These are phyloP conservation scores for Halesus radiatus DNA, from an alignment of 1,140 invertebrate species.

Conservation along the genomic window DNA sequence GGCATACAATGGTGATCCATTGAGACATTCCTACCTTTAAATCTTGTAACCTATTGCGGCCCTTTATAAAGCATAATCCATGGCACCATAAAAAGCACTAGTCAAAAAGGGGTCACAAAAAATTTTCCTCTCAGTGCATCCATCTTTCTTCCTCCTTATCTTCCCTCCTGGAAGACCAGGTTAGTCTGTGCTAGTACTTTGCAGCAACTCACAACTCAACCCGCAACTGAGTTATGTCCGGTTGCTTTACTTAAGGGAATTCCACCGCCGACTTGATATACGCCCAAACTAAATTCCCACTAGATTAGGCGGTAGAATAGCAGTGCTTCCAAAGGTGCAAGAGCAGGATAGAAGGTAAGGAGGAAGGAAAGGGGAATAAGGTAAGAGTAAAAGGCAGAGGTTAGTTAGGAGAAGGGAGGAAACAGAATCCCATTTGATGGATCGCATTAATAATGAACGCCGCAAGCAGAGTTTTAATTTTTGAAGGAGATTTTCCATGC, in stretches of 20 bases:
- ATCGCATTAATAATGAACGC: slow-evolving; percentile 32
- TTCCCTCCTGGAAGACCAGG: background rate
- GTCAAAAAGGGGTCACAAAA: too few species aligned
- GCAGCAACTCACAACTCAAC: background rate
- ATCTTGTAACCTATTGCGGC: too few species aligned
- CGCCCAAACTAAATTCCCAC: slow-evolving; percentile 43
- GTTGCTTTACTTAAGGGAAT: slow-evolving; percentile 50
- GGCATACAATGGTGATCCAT: too few species aligned
- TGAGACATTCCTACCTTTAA: too few species aligned
- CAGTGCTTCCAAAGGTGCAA: background rate
- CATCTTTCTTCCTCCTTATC: background rate
- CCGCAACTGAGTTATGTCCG: slow-evolving; percentile 55
- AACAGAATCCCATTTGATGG: slow-evolving; percentile 2
- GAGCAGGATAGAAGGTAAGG: too few species aligned
- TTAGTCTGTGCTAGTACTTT: background rate
- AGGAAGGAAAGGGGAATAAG: too few species aligned
- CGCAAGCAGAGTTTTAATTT: background rate
- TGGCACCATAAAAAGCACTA: too few species aligned
- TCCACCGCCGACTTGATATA: slow-evolving; percentile 48
- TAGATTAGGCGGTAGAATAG: slow-evolving; percentile 41
- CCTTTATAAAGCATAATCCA: too few species aligned
- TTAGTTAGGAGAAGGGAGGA: background rate
- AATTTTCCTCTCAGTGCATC: too few species aligned
- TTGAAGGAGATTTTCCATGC: background rate
- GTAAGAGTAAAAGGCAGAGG: too few species aligned